Percentiles rank a stretch among this genome's conserved stretches.
phyloP scores from a whole-genome alignment of 2,888 invertebrate genomes.

The Ormyrus thymus region DNA sequence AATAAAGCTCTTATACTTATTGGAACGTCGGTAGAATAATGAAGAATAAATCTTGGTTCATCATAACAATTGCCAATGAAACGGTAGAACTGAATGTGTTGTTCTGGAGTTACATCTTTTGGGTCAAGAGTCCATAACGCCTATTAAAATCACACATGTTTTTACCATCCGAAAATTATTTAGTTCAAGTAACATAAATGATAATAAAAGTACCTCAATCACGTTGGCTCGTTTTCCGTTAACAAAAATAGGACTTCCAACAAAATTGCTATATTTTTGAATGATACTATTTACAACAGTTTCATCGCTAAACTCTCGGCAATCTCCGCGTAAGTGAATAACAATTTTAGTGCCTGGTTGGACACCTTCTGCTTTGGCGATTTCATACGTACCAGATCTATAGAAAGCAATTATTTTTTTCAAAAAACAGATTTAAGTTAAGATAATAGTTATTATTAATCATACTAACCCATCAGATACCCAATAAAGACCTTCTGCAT shows the following conservation, averaged over 20 bases:
- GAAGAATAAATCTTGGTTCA: constrained; percentile 90
- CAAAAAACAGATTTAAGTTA: neutral
- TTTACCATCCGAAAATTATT: constrained; percentile 7
- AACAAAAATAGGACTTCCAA: constrained; percentile 93
- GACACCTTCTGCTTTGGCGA: constrained; percentile 89
- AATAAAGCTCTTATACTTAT: constrained; percentile 92
- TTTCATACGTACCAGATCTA: constrained; percentile 91
- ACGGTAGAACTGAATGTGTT: constrained; percentile 95
- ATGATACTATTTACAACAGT: constrained; percentile 89
- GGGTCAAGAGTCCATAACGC: constrained; percentile 96
- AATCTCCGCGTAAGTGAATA: constrained; percentile 90
- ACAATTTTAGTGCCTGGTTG: constrained; percentile 95
- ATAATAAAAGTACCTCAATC: constrained; percentile 79
- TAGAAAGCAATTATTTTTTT: neutral
- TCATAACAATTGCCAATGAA: constrained; percentile 92
- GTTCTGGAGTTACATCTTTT: constrained; percentile 88
- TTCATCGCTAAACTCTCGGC: constrained; percentile 93
- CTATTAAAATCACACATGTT: constrained; percentile 73
- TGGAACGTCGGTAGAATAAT: constrained; percentile 95
- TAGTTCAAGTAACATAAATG: neutral
- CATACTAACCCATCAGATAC: constrained; percentile 88
- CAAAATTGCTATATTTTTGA: constrained; percentile 97
- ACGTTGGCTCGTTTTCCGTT: constrained; percentile 93
- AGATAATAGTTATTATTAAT: constrained; percentile 28
- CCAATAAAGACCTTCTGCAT: constrained; percentile 89